Percentiles rank a stretch among this genome's conserved stretches.
Conservation (phyloP, 2,113 vertebrate species). For the Solea solea region DNA sequence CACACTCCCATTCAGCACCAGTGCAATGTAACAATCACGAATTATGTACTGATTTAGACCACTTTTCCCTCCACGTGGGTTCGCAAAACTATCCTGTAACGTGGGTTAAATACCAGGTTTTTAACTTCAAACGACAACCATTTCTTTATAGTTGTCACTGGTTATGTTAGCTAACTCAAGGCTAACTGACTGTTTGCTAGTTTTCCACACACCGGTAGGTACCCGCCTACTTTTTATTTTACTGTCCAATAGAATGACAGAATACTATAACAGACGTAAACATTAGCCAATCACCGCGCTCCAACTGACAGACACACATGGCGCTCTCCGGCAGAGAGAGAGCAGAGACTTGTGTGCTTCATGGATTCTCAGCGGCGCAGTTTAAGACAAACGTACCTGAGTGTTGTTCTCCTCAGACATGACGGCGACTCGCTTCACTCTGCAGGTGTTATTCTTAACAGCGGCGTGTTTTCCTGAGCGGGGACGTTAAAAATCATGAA, state of each 20-base stretch:
- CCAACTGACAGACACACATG: neutral
- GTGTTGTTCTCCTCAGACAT: conserved; percentile 62
- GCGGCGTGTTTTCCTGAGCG: neutral
- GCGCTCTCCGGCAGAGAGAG: neutral
- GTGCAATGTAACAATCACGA: too few relatives aligned
- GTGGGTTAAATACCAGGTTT: too few relatives aligned
- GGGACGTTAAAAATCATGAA: neutral
- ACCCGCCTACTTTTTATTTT: rapidly evolving
- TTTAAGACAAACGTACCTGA: conserved; percentile 50
- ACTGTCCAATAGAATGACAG: conserved; percentile 38
- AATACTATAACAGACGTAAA: neutral
- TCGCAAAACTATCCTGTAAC: too few relatives aligned
- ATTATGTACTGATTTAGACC: too few relatives aligned
- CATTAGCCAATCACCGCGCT: conserved; percentile 38
- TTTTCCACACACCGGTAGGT: neutral
- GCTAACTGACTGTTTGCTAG: neutral
- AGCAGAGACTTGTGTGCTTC: neutral
- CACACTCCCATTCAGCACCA: too few relatives aligned
- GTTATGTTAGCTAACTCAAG: too few relatives aligned
- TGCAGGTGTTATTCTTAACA: neutral
- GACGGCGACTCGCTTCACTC: neutral
- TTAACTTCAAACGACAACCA: too few relatives aligned
- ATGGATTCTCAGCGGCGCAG: too few relatives aligned
- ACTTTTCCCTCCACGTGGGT: too few relatives aligned
- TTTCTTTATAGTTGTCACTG: too few relatives aligned